Evolutionary conservation across 2,888 invertebrate genomes (phyloP).

Genomic region (Leptogaster cylindrica): DNA sequence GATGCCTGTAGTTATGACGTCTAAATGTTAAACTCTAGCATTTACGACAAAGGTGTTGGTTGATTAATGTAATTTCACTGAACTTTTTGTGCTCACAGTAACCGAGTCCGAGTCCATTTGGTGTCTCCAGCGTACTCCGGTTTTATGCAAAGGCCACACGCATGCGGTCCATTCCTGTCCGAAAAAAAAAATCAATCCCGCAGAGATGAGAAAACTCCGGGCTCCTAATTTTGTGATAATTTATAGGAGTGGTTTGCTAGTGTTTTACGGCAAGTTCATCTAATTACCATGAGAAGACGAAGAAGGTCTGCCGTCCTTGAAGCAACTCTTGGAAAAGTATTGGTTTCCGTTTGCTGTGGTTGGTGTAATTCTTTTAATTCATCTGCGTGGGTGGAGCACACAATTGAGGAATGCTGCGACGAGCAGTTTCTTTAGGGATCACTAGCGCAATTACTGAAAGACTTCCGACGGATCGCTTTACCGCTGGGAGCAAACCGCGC

Average conservation of each 20-base stretch:
- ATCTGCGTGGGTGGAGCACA: conserved; percentile 11
- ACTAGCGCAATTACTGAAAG: conserved; percentile 6
- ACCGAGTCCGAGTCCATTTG: conserved; percentile 4
- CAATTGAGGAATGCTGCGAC: conserved; percentile 10
- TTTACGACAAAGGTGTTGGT: conserved; percentile 20
- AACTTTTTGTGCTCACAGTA: conserved; percentile 2
- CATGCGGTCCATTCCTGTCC: background rate
- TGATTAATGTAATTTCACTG: conserved; percentile 20
- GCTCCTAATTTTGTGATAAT: background rate
- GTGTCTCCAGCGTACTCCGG: background rate
- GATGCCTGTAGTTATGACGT: conserved; percentile 7
- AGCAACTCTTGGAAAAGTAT: background rate
- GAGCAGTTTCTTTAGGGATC: background rate
- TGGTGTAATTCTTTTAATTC: conserved; percentile 11
- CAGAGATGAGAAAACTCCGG: background rate
- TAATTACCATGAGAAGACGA: conserved; percentile 14
- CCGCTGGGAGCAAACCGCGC: background rate
- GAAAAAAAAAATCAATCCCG: background rate
- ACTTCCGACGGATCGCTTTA: background rate
- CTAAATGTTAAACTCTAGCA: conserved; percentile 28
- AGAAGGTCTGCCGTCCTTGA: conserved; percentile 19
- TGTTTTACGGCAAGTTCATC: background rate
- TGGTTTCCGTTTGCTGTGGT: conserved; percentile 28
- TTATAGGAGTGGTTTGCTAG: conserved; percentile 22
- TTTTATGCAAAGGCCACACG: background rate